These are phyloP conservation scores for Colistium nudipinnis DNA, from an alignment of 2,113 vertebrate species.

Conservation along the genomic window DNA sequence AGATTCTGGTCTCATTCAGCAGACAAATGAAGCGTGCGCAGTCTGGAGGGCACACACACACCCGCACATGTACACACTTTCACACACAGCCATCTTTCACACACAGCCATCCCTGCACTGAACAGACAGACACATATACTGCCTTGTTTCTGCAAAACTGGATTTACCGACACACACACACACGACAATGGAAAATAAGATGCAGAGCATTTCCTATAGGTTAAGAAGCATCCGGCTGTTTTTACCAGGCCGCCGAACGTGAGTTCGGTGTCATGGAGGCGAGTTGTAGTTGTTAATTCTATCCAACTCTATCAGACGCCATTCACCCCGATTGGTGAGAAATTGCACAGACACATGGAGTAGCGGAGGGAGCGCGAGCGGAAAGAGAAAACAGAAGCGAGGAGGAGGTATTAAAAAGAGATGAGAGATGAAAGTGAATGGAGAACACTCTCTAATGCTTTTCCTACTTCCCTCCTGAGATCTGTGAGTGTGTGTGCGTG, in stretches of 20 bases:
- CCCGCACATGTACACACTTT: conserved; percentile 38
- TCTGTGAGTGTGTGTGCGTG: conserved; percentile 29
- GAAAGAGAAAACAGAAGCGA: conserved; percentile 56
- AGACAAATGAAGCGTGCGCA: conserved; percentile 75
- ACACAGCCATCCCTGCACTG: conserved; percentile 22
- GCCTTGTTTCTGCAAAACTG: conserved; percentile 12
- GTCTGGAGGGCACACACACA: conserved; percentile 66
- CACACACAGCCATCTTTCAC: conserved; percentile 43
- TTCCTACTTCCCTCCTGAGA: conserved; percentile 67
- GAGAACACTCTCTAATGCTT: conserved; percentile 70
- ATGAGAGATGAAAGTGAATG: conserved; percentile 77
- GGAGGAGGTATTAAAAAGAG: conserved; percentile 72
- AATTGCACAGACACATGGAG: conserved; percentile 41
- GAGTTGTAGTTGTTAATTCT: conserved; percentile 17
- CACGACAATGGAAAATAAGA: conserved; percentile 47
- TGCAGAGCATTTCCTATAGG: conserved; percentile 71
- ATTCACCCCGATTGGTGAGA: conserved; percentile 57
- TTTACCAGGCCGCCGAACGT: conserved; percentile 52
- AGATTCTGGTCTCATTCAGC: conserved; percentile 78
- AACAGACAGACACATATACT: conserved; percentile 36
- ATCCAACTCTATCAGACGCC: conserved; percentile 31
- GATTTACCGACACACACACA: not conserved
- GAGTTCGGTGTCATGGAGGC: conserved; percentile 10
- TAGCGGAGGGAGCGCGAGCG: conserved; percentile 56
- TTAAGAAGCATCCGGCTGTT: conserved; percentile 65